Evolutionary conservation across 2,888 invertebrate genomes (phyloP), one percentile per base, ranked within the genome.

Genomic region (Lepidocyrtoides sp.): DNA sequence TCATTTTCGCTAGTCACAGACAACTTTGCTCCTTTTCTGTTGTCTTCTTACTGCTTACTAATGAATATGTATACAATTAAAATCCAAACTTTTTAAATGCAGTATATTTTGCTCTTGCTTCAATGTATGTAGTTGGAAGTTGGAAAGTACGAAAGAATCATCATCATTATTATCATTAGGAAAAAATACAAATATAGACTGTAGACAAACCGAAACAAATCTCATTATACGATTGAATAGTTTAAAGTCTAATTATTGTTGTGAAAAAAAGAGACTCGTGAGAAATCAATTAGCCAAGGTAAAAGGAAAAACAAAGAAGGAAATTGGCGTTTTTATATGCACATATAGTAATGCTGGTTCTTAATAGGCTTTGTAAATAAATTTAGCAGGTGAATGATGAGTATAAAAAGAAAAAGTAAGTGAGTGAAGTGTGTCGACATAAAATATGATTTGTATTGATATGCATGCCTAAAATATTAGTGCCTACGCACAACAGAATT

Each of bases 271-370:
- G 51, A 32, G 26, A 77, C 60, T 77, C 89, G 84, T 89, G 89
- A 63, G 72, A 84, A 89, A 89, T 89, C 89, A 89, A 89, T 89
- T 89, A 84, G 81, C 26, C 69, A 81, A 81, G 75, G 60, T 83
- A 81, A 84, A 75, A 89, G 75, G 36, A 20, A 48, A 75, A 84
- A 89, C 75, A 89, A 89, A 69, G 77, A 89, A 89, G 77, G 84
- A 89, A 89, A 89, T 82, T 82, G 57, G 57, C 89, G 23, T 77
- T 77, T 77, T 23, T 29, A 77, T 54, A 77, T 23, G 20, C n/a
- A 57, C 20, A 17, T 54, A 17, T 41, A 12, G n/a, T 36, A n/a
- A 69, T 17, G 32, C 2, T 14, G 14, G 14, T 1, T 48, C 5
- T 14, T n/a, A n/a, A n/a, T n/a, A n/a, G n/a, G n/a, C n/a, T n/a